These are phyloP conservation scores for Percopsis transmontana DNA, from an alignment of 2,113 vertebrate species.

Conservation along the genomic window DNA sequence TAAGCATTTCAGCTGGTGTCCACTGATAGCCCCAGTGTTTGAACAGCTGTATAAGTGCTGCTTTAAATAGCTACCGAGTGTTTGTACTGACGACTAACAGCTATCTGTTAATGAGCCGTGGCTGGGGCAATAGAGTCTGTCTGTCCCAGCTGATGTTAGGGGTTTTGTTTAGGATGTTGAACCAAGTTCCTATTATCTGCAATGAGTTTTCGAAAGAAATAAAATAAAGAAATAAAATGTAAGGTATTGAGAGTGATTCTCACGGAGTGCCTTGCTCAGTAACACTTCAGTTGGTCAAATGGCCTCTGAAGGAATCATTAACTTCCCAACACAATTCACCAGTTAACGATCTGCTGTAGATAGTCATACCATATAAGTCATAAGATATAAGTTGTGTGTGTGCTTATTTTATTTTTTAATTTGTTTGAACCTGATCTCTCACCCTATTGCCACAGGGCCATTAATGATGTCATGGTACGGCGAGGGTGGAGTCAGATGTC, in stretches of 20 bases:
- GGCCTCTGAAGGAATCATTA: too few relatives aligned
- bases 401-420: neutral
- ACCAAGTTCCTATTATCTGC: too few relatives aligned
- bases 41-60: slow-evolving; percentile 42
- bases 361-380: too few relatives aligned
- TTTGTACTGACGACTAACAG: slow-evolving; percentile 10
- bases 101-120: slow-evolving; percentile 3
- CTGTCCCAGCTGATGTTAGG: too few relatives aligned
- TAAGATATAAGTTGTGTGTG: neutral
- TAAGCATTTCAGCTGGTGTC: slow-evolving; percentile 44
- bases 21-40: slow-evolving; percentile 37
- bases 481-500: neutral
- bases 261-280: too few relatives aligned
- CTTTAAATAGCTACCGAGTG: slow-evolving; percentile 42
- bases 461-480: slow-evolving; percentile 1
- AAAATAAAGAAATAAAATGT: too few relatives aligned
- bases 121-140: slow-evolving; percentile 1
- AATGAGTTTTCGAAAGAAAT: too few relatives aligned
- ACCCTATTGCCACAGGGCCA: neutral
- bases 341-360: too few relatives aligned
- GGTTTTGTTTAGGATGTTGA: too few relatives aligned
- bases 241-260: too few relatives aligned
- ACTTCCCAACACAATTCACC: too few relatives aligned
- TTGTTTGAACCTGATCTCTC: neutral
- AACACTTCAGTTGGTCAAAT: too few relatives aligned